phyloP scores from a whole-genome alignment of 2,888 invertebrate species.

The Nemotelus nigrinus region DNA sequence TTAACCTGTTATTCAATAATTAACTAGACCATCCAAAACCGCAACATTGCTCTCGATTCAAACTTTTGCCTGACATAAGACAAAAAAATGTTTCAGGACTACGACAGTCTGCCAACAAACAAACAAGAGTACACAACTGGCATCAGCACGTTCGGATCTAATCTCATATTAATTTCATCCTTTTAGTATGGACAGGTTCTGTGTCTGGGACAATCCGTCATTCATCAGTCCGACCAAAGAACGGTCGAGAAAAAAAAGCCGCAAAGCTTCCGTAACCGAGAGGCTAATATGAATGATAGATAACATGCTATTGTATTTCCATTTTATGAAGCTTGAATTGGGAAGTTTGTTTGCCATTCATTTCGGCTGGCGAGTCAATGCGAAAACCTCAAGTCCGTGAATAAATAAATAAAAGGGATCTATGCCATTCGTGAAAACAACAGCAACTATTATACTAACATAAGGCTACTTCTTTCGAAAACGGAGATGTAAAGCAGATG shows the following conservation, averaged over 20 bases:
- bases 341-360: background rate
- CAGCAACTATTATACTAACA: conserved; percentile 16
- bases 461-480: background rate
- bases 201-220: conserved; percentile 19
- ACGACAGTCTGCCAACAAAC: no score
- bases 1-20: background rate
- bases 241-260: background rate
- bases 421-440: background rate
- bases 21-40: no score
- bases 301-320: conserved; percentile 19
- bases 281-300: conserved; percentile 30
- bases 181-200: conserved; percentile 14
- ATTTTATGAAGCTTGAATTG: background rate
- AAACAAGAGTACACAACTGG: background rate
- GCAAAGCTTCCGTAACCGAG: background rate
- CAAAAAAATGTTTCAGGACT: no score
- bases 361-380: background rate
- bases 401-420: conserved; percentile 39
- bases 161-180: conserved; percentile 43
- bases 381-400: conserved; percentile 17
- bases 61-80: no score
- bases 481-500: no score
- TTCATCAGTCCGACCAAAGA: background rate
- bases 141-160: conserved; percentile 21
- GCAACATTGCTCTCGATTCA: no score